phyloP scores from a whole-genome alignment of 2,888 invertebrate species.

The Coremacera marginata region DNA sequence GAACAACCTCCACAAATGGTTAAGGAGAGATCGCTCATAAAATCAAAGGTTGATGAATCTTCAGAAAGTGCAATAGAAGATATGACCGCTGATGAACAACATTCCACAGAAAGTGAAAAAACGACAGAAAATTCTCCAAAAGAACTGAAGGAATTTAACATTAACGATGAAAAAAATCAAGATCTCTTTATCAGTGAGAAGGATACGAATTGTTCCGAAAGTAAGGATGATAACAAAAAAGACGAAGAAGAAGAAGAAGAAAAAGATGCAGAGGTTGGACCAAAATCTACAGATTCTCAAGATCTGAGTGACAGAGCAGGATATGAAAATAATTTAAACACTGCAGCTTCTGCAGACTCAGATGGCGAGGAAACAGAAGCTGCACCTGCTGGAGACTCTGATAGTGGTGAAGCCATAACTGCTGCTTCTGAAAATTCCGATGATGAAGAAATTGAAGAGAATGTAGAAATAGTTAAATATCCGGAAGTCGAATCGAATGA shows the following conservation, averaged over 20 bases:
- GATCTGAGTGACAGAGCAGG: too few species aligned
- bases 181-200: too few species aligned
- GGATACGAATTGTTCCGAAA: not conserved
- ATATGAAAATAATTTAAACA: too few species aligned
- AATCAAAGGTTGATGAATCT: not conserved
- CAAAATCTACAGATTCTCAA: not conserved
- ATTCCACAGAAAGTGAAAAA: not conserved
- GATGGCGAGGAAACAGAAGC: not conserved
- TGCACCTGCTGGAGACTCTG: too few species aligned
- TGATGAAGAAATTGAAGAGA: constrained; percentile 43
- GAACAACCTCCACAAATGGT: too few species aligned
- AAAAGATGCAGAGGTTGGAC: not conserved
- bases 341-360: not conserved
- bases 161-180: too few species aligned
- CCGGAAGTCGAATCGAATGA: constrained; percentile 46
- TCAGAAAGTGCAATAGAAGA: not conserved
- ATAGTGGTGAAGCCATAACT: not conserved
- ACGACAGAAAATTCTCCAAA: too few species aligned
- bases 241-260: not conserved
- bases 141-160: too few species aligned
- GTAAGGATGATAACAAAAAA: not conserved
- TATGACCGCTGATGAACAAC: not conserved
- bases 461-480: constrained; percentile 48
- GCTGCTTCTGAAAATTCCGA: constrained; percentile 39
- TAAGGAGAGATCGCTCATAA: too few species aligned